A percentile compares a stretch with the other conserved stretches of the same genome.
Evolutionary conservation across 1,140 invertebrate genomes (phyloP).

Genomic region (Potamilus streckersoni): DNA sequence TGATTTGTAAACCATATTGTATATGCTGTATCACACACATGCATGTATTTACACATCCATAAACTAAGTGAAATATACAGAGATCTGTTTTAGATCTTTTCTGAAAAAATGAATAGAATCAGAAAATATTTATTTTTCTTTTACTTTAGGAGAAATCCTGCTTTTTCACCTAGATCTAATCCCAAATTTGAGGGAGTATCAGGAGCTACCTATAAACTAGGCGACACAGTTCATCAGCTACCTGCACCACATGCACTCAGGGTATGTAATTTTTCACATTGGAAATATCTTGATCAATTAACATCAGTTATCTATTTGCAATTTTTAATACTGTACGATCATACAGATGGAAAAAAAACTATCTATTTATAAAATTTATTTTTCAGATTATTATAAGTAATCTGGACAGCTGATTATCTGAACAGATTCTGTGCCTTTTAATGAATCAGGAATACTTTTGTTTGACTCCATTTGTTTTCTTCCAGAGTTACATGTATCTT

Average conservation of each 20-base stretch:
- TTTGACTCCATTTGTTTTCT: no score
- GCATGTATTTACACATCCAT: not conserved
- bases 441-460: no score
- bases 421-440: not conserved
- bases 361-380: not conserved
- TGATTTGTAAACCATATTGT: not conserved
- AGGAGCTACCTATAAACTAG: constrained; percentile 57
- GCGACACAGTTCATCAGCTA: constrained; percentile 48
- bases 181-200: constrained; percentile 50
- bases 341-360: not conserved
- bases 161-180: constrained; percentile 33
- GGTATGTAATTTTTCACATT: constrained; percentile 36
- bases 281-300: not conserved
- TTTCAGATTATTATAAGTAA: not conserved
- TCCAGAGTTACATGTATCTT: no score
- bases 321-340: not conserved
- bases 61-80: not conserved
- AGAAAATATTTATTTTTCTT: not conserved
- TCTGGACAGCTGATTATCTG: not conserved
- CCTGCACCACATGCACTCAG: constrained; percentile 58
- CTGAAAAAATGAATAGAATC: not conserved
- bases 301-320: not conserved
- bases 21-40: not conserved
- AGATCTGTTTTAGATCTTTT: not conserved
- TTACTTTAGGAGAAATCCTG: constrained; percentile 22